Conservation (phyloP, 2,113 vertebrate genomes). For the Tragulus kanchil region DNA sequence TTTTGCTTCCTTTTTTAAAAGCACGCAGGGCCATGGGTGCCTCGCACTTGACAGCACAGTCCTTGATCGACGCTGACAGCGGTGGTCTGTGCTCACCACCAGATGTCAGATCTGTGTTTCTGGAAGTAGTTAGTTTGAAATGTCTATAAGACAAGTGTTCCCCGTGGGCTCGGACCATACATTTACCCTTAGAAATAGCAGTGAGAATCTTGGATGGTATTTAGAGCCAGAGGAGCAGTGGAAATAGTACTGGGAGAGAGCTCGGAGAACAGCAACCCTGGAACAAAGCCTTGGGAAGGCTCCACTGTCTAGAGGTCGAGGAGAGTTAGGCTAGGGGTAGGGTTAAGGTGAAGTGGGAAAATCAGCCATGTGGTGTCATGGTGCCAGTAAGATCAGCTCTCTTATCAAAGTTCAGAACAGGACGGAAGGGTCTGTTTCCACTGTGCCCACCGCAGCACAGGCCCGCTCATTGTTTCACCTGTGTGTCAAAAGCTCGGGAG, state of each 20-base stretch:
- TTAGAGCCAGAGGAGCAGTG: background rate
- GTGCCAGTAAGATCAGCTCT: background rate
- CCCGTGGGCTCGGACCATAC: background rate
- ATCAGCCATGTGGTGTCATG: background rate
- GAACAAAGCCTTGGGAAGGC: background rate
- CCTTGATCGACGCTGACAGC: background rate
- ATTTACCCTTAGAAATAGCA: background rate
- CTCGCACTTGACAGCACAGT: background rate
- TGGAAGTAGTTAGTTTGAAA: slow-evolving; percentile 49
- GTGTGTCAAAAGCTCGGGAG: background rate
- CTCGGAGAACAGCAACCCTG: background rate
- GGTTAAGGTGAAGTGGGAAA: background rate
- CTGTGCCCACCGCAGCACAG: background rate
- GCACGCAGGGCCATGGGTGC: background rate
- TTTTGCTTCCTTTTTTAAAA: slow-evolving; percentile 70
- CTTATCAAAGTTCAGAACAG: background rate
- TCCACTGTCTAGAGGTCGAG: background rate
- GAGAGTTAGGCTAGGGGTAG: background rate
- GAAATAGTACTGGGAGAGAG: background rate
- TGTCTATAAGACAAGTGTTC: background rate
- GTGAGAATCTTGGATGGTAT: background rate
- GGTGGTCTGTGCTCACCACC: slow-evolving; percentile 17
- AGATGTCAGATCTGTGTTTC: background rate
- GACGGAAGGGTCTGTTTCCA: background rate
- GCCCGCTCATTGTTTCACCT: background rate